A percentile compares a stretch with the other conserved stretches of the same genome.
These are phyloP conservation scores for Hippoglossus hippoglossus DNA, from an alignment of 2,797 vertebrate species.

Conservation along the genomic window DNA sequence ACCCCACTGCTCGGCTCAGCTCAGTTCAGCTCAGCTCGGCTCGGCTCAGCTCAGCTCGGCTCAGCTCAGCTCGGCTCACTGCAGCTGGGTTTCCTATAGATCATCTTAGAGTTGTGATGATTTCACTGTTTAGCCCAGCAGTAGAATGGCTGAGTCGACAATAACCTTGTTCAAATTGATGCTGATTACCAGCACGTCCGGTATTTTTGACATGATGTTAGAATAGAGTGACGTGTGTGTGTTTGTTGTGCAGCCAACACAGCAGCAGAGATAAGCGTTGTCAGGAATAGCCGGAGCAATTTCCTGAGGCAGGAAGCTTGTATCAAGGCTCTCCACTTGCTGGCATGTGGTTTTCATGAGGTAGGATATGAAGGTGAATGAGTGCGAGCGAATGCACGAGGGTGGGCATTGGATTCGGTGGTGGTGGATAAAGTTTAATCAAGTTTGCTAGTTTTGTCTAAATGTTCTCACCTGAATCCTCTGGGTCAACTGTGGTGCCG, in stretches of 20 bases:
- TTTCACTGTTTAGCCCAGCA: constrained; percentile 20
- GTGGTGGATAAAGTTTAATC: constrained; percentile 2
- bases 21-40: constrained; percentile 1
- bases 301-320: constrained; percentile 54
- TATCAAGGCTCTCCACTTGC: constrained; percentile 27
- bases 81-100: constrained; percentile 18
- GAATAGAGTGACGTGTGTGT: not conserved
- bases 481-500: not conserved
- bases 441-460: constrained; percentile 8
- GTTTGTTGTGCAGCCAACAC: constrained; percentile 5
- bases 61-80: constrained; percentile 24
- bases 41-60: not conserved
- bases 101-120: constrained; percentile 23
- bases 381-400: not conserved
- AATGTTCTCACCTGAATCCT: not conserved
- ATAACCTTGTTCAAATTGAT: not conserved
- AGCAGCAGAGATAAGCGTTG: constrained; percentile 32
- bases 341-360: constrained; percentile 33
- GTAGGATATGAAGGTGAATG: not conserved
- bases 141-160: not conserved
- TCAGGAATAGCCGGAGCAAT: constrained; percentile 39
- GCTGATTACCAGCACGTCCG: not conserved
- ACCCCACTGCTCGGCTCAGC: constrained; percentile 1
- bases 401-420: not conserved
- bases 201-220: constrained; percentile 12